Conservation (phyloP, 1,140 invertebrate genomes). For the Zaprionus kolodkinae region DNA sequence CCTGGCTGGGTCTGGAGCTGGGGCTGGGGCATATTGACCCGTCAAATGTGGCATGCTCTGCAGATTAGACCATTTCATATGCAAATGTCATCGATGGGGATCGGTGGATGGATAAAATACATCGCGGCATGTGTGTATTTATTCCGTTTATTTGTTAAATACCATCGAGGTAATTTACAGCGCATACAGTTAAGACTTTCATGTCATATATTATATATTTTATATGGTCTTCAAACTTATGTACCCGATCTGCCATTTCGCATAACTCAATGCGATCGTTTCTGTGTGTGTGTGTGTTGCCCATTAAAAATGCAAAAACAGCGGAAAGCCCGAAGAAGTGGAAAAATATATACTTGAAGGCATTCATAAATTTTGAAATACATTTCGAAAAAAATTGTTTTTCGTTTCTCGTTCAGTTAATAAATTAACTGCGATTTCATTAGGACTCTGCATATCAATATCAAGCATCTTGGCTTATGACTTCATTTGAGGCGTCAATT, state of each 20-base stretch:
- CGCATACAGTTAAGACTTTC: conserved; percentile 71
- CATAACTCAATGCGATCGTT: conserved; percentile 60
- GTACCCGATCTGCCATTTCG: conserved; percentile 50
- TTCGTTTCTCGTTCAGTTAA: conserved; percentile 46
- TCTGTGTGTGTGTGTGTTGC: neutral
- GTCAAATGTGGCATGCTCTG: conserved; percentile 67
- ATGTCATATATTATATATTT: conserved; percentile 66
- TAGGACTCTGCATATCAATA: conserved; percentile 50
- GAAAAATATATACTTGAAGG: conserved; percentile 13
- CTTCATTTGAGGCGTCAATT: conserved; percentile 61
- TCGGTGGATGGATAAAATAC: conserved; percentile 53
- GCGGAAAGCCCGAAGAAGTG: conserved; percentile 5
- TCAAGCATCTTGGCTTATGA: conserved; percentile 62
- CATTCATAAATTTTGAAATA: conserved; percentile 60
- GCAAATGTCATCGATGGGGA: conserved; percentile 47
- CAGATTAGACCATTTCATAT: conserved; percentile 69
- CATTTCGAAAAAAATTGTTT: conserved; percentile 58
- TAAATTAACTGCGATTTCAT: conserved; percentile 68
- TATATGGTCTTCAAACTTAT: conserved; percentile 59
- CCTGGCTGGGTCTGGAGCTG: too few species aligned
- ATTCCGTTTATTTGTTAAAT: conserved; percentile 33
- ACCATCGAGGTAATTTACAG: conserved; percentile 72
- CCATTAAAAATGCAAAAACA: conserved; percentile 74
- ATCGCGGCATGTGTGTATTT: conserved; percentile 20
- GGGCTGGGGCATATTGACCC: conserved; percentile 35